These are phyloP conservation scores for Triplophysa dalaica DNA, from an alignment of 2,113 vertebrate genomes.

Conservation along the genomic window DNA sequence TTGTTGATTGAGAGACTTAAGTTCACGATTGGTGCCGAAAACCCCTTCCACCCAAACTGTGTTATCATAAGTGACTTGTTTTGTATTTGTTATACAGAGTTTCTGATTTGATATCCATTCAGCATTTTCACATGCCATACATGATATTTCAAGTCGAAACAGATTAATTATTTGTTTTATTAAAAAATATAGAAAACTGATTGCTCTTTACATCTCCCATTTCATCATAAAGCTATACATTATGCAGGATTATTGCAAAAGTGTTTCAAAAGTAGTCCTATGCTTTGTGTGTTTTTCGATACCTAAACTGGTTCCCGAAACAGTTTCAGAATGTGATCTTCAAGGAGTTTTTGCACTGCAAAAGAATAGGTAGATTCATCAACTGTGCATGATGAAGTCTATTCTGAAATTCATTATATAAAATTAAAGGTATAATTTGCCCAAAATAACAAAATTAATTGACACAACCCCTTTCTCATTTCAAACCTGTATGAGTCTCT, in stretches of 20 bases:
- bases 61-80: background rate
- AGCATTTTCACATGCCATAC: background rate
- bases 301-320: slow-evolving; percentile 57
- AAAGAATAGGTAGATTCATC: background rate
- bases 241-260: background rate
- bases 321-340: slow-evolving; percentile 82
- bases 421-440: no score
- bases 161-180: slow-evolving; percentile 15
- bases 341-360: slow-evolving; percentile 84
- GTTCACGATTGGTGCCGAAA: background rate
- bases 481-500: no score
- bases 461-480: no score
- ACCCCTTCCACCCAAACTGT: background rate
- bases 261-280: background rate
- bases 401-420: background rate
- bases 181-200: slow-evolving; percentile 11
- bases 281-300: slow-evolving; percentile 24
- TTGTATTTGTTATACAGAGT: background rate
- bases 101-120: background rate
- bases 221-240: slow-evolving; percentile 23
- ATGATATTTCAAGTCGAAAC: background rate
- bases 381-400: background rate
- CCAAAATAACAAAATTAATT: no score
- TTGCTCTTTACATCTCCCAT: slow-evolving; percentile 24
- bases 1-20: slow-evolving; percentile 5